A percentile compares a stretch with the other conserved stretches of the same genome.
Evolutionary conservation across 2,113 vertebrate genomes (phyloP).

Genomic region (Tringa solitaria): DNA sequence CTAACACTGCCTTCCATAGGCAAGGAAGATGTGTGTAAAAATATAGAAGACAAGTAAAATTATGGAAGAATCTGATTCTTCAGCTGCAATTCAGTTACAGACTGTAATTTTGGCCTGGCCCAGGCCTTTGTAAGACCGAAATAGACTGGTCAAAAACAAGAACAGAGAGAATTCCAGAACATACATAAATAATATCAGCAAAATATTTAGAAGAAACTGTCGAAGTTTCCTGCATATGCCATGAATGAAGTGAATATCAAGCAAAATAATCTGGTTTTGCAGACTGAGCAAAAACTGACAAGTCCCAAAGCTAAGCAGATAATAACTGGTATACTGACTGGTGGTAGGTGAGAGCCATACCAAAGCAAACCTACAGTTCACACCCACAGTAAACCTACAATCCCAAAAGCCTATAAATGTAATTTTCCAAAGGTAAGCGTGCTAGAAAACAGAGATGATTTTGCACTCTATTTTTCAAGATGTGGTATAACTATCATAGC

Average conservation of each 20-base stretch:
- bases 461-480: not conserved
- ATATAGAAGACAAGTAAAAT: not conserved
- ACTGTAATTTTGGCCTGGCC: not conserved
- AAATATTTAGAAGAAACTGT: not conserved
- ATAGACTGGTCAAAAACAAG: not conserved
- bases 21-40: not conserved
- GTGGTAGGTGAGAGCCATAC: not conserved
- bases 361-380: not conserved
- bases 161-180: not conserved
- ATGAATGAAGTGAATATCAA: not conserved
- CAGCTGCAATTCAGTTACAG: not conserved
- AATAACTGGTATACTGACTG: not conserved
- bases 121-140: not conserved
- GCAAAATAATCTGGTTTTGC: not conserved
- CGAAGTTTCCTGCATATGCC: not conserved
- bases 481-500: accelerated
- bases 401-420: not conserved
- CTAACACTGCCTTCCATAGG: not conserved
- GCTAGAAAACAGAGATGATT: not conserved
- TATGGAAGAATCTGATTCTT: not conserved
- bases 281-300: not conserved
- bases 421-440: not conserved
- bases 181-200: not conserved
- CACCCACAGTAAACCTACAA: not conserved
- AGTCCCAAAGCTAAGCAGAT: not conserved